Evolutionary conservation across 1,140 invertebrate genomes (phyloP), one percentile per base, ranked within the genome.

Genomic region (Megalonaias nervosa): DNA sequence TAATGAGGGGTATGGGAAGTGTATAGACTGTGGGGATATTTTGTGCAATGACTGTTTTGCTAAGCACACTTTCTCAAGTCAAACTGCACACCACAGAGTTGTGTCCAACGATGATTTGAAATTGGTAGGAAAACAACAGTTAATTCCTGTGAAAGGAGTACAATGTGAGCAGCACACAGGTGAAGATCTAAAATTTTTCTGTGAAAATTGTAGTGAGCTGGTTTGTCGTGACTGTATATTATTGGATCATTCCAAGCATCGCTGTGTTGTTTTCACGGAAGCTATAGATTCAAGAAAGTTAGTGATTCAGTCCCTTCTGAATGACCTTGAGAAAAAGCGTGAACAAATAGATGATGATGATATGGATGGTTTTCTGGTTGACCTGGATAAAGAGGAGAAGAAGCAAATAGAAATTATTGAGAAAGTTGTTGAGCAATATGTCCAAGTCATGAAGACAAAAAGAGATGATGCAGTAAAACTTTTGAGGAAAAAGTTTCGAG

Each of bases 51-150:
- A 70, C 38, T 77, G 75, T 61, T 65, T 68, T 48, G 61, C 71
- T n/a, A 77, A 77, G 59, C 75, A 77, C 57, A 77, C 69, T 31
- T 77, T 71, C 56, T 65, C 75, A 1, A n/a, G 75, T 5, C 75
- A 48, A 12, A 71, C 68, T 17, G 68, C 68, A 17, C 71, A 77
- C 12, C 75, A 77, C 48, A 71, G 57, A n/a, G 68, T 77, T 66
- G 69, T 77, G 16, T 55, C 69, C 12, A 19, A 67, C 1, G 68
- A 71, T 48, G 19, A 48, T 31, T 11, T 38, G 17, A 38, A 38
- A 48, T 31, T 38, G 21, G n/a, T 13, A 38, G 31, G 26, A 67
- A 19, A 48, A 67, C 0, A 48, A 67, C 38, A 48, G 38, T 48
- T 48, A 38, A n/a, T 67, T 21, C 17, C 11, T 31, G 21, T 31